phyloP scores from a whole-genome alignment of 2,797 vertebrate species.

The Echiichthys vipera region DNA sequence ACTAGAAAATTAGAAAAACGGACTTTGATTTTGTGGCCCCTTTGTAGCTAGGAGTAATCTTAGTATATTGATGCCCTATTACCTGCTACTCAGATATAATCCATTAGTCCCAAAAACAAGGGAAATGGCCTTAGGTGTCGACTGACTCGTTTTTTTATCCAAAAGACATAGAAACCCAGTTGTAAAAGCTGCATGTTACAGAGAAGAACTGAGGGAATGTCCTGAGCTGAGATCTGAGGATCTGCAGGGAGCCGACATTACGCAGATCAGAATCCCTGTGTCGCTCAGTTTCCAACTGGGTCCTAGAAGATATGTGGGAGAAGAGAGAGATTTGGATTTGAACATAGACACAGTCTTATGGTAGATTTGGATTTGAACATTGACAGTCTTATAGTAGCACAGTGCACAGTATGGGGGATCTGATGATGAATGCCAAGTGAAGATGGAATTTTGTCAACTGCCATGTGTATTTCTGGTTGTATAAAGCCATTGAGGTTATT shows the following conservation, averaged over 20 bases:
- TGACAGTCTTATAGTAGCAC: background rate
- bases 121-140: background rate
- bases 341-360: conserved; percentile 1
- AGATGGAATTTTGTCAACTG: conserved; percentile 6
- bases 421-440: conserved; percentile 3
- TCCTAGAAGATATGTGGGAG: background rate
- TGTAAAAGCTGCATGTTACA: background rate
- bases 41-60: conserved; percentile 1
- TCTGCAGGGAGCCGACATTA: conserved; percentile 11
- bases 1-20: conserved; percentile 32
- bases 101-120: background rate
- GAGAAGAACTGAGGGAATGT: conserved; percentile 13
- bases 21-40: background rate
- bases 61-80: background rate
- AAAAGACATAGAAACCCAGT: conserved; percentile 11
- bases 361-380: conserved; percentile 12
- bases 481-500: too few relatives aligned
- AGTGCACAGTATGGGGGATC: background rate
- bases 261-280: conserved; percentile 20
- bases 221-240: conserved; percentile 21
- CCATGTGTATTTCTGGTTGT: too few relatives aligned
- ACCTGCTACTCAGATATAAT: background rate
- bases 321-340: conserved; percentile 13
- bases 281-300: background rate
- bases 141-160: background rate